Evolutionary conservation across 2,888 invertebrate species (phyloP).

Genomic region (Ephialtes manifestator): DNA sequence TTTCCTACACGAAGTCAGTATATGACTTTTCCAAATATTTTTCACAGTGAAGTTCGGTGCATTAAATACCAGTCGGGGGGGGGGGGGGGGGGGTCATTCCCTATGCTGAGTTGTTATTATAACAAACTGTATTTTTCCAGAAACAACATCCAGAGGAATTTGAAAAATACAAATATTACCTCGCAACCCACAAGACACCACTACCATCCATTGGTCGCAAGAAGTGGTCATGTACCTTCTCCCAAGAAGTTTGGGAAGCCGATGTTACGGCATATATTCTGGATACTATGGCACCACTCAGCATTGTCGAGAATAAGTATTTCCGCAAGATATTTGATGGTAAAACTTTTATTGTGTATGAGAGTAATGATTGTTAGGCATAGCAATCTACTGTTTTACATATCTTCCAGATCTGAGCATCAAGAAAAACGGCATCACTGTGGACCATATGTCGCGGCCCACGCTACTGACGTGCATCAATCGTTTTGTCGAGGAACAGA

Average conservation of each 20-base stretch:
- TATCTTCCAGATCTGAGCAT: conserved; percentile 13
- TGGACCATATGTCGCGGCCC: conserved; percentile 6
- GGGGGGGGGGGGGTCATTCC: not conserved
- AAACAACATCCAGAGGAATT: not conserved
- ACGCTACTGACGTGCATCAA: not conserved
- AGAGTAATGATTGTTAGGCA: not conserved
- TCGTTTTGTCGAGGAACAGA: not conserved
- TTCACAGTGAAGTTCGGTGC: not conserved
- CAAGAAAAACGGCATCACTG: not conserved
- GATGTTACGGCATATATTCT: conserved; percentile 35
- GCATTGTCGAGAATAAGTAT: no score
- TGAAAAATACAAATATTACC: no score
- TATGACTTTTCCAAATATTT: no score
- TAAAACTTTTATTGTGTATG: not conserved
- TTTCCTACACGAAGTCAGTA: no score
- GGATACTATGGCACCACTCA: conserved; percentile 36
- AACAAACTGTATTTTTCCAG: not conserved
- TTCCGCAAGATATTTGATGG: conserved; percentile 51
- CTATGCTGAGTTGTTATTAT: not conserved
- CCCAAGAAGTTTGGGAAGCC: conserved; percentile 13
- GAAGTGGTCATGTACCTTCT: conserved; percentile 42
- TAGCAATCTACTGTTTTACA: not conserved
- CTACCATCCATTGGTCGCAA: not conserved
- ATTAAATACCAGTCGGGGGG: not conserved
- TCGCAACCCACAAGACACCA: not conserved